Evolutionary conservation across 1,140 invertebrate species (phyloP).

Genomic region (Drosophila orena): DNA sequence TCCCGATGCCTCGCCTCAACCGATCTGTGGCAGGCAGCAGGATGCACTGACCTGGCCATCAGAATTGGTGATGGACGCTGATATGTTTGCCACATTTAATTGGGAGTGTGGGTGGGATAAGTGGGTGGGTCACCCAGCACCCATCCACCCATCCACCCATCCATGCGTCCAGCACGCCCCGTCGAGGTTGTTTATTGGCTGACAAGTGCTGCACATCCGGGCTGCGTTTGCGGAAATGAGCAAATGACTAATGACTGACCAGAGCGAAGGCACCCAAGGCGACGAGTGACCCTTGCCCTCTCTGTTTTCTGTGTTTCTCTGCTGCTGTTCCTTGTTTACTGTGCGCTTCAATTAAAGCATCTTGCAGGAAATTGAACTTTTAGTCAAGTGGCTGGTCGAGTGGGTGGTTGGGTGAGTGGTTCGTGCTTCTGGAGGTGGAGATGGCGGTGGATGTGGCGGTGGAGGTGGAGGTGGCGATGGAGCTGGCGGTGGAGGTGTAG

Average conservation of each 20-base stretch:
- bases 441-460: too few species aligned
- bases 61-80: slow-evolving; percentile 28
- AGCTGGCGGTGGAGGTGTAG: too few species aligned
- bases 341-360: slow-evolving; percentile 78
- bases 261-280: slow-evolving; percentile 48
- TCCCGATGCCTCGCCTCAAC: not conserved
- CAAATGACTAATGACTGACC: slow-evolving; percentile 82
- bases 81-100: slow-evolving; percentile 57
- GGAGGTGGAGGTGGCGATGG: too few species aligned
- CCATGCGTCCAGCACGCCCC: not conserved
- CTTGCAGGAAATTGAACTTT: slow-evolving; percentile 81
- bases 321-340: slow-evolving; percentile 58
- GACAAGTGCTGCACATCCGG: slow-evolving; percentile 81
- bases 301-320: slow-evolving; percentile 1
- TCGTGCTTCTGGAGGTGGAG: not conserved
- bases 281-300: slow-evolving; percentile 15
- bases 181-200: slow-evolving; percentile 75
- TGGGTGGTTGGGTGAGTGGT: not conserved
- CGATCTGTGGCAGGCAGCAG: slow-evolving; percentile 1
- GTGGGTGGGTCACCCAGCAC: not conserved
- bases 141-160: not conserved
- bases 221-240: slow-evolving; percentile 78
- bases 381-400: slow-evolving; percentile 45
- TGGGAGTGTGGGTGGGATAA: slow-evolving; percentile 27
- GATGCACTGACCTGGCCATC: slow-evolving; percentile 18